A percentile compares a stretch with the other conserved stretches of the same genome.
Conservation (phyloP, 2,797 vertebrate genomes). For the Sternarchorhynchus goeldii region DNA sequence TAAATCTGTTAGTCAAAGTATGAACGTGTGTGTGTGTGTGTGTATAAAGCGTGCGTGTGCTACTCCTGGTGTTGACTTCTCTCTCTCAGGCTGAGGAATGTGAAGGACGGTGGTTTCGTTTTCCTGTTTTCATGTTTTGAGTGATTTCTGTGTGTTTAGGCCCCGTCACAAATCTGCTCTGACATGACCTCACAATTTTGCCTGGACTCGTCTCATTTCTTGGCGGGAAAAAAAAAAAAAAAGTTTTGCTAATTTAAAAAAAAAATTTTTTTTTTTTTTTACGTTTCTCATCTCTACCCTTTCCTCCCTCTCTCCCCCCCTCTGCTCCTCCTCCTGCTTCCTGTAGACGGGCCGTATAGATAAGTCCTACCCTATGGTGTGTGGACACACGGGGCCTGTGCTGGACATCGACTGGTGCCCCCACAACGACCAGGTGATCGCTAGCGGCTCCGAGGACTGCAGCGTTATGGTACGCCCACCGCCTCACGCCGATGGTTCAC, state of each 20-base stretch:
- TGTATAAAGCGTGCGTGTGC: too few relatives aligned
- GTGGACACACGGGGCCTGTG: conserved; percentile 95
- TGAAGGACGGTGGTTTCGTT: neutral
- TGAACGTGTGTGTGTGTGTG: too few relatives aligned
- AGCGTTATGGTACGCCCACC: conserved; percentile 86
- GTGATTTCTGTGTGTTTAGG: neutral
- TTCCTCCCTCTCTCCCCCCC: neutral
- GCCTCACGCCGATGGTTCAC: neutral
- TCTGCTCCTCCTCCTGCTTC: conserved; percentile 3
- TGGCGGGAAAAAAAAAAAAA: neutral
- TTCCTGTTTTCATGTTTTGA: neutral
- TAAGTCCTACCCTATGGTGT: conserved; percentile 95
- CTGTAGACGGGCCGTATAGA: conserved; percentile 91
- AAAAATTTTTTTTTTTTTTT: neutral
- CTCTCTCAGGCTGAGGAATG: conserved; percentile 14
- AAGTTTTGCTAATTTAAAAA: neutral
- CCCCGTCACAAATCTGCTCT: conserved; percentile 11
- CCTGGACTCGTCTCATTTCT: neutral
- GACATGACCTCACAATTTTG: neutral
- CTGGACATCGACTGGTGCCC: conserved; percentile 98
- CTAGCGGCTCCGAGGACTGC: conserved; percentile 96
- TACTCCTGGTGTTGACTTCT: too few relatives aligned
- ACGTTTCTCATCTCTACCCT: neutral
- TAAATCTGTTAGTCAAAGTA: too few relatives aligned
- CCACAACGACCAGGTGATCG: conserved; percentile 94